Conservation (phyloP, 2,113 vertebrate species). For the Atherinomorus stipes region DNA sequence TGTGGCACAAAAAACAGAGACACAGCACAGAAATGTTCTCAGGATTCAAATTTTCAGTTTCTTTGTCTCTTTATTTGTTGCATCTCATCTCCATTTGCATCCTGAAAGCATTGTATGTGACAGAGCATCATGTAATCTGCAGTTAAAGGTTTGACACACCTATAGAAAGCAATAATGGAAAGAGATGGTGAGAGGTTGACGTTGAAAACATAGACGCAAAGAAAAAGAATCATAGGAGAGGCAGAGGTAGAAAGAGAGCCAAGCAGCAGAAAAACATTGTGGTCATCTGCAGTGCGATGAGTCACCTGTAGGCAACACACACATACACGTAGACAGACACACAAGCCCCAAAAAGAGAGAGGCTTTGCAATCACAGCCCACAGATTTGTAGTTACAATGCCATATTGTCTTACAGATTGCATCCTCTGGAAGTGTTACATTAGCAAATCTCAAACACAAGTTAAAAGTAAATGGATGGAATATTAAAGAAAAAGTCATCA, state of each 20-base stretch:
- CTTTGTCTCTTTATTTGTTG: slow-evolving; percentile 30
- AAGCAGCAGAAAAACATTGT: slow-evolving; percentile 75
- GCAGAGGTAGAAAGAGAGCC: slow-evolving; percentile 58
- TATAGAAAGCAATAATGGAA: slow-evolving; percentile 36
- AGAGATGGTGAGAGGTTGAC: slow-evolving; percentile 26
- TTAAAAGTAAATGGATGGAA: slow-evolving; percentile 18
- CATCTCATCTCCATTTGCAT: slow-evolving; percentile 16
- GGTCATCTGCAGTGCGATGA: slow-evolving; percentile 83
- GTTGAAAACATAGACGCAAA: slow-evolving; percentile 9
- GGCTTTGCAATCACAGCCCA: slow-evolving; percentile 69
- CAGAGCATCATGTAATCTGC: slow-evolving; percentile 35
- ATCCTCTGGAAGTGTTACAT: slow-evolving; percentile 31
- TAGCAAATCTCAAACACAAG: slow-evolving; percentile 39
- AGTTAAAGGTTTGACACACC: slow-evolving; percentile 29
- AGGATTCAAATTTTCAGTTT: slow-evolving; percentile 28
- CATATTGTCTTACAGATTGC: slow-evolving; percentile 61
- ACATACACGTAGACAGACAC: slow-evolving; percentile 29
- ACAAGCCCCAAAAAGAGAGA: slow-evolving; percentile 57
- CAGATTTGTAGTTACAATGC: slow-evolving; percentile 66
- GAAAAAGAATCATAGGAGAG: slow-evolving; percentile 40
- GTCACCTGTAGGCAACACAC: slow-evolving; percentile 80
- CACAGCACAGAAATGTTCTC: background rate
- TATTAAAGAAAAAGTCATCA: slow-evolving; percentile 16
- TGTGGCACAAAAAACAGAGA: slow-evolving; percentile 12
- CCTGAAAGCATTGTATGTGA: slow-evolving; percentile 13